Base-by-base conservation (phyloP, 2,797 vertebrate genomes). In the Poecilia gillii region DNA sequence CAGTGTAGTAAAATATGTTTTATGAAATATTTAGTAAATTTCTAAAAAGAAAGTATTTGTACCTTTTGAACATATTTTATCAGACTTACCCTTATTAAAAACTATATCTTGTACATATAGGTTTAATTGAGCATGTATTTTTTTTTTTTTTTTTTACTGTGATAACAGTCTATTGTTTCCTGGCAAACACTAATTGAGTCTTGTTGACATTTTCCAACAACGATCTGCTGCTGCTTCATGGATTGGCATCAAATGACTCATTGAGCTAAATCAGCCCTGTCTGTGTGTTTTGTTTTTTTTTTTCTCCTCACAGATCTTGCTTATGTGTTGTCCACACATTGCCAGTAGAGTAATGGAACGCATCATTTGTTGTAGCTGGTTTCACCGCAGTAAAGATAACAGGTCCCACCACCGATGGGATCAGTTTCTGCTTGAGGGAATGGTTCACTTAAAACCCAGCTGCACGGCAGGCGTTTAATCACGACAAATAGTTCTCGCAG, bases 371-470 rank as follows among this genome's bases (percentile, higher is more conserved):
- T 59, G 83, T 81, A 82, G 85, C 68, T 6, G 18, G 28, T 78
- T 49, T 72, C 49, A n/a, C 51, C 31, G 47, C 73, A 74, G 14
- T 74, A 81, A 81, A 64, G 31, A 88, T 57, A 66, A 87, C 72
- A 81, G 85, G 81, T 84, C 84, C 72, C 51, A 68, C 45, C 64
- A 79, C 51, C 25, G 33, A 74, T 55, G 9, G 53, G 82, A 74
- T 85, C 82, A 28, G 76, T 85, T 76, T 57, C 59, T 81, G 71
- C 3, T n/a, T 70, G 66, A 77, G 33, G 33, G 77, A 87, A 89
- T 74, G 45, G 20, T 79, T 82, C 45, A 5, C 13, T 84, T 76
- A 82, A 41, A 80, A 78, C 53, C 78, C 31, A 36, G 59, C 14
- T 74, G 28, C 77, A 73, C 39, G 0, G 47, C 49, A 51, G 72